Evolutionary conservation across 2,113 vertebrate genomes (phyloP), one percentile per base, ranked within the genome.

Genomic region (Merops nubicus): DNA sequence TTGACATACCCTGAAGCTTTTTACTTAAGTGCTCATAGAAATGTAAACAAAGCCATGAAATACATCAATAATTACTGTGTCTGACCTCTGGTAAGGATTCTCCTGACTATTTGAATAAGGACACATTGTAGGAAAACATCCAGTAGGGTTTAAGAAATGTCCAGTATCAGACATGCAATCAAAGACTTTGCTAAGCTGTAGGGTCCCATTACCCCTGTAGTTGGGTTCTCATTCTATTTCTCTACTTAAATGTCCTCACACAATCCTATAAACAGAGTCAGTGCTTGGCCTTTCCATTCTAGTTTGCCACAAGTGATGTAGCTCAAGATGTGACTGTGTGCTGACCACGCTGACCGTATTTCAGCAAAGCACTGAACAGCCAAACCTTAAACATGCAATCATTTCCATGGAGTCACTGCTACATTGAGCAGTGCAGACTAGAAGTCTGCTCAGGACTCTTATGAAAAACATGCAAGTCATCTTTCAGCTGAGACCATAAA

Each of bases 311-410:
- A 0, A 65, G n/a, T 40, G 47, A 40, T 18, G 28, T 8, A 73
- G n/a, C 31, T 60, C 2, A 2, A 56, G 13, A 53, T 6, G 8
- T 28, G 40, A 11, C 20, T 57, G 29, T 14, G 8, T 3, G 34
- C 45, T 53, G 53, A 28, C 12, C 16, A 8, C 2, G 34, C 45
- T 53, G 53, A 28, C 12, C 0, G 0, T 8, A n/a, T 7, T 9
- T 51, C 43, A 75, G 17, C 34, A 83, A 62, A 80, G 15, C 28
- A 43, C 67, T 40, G 38, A 57, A 57, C 15, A 47, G 6, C 13
- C 9, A 2, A 50, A 22, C 34, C 38, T 67, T 9, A 42, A 42
- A 65, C 0, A 2, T 3, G 9, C 21, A 47, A n/a, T 33, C 8
- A 9, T 48, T 38, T 83, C 48, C 72, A 23, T 14, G 20, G 25